Percentiles rank a stretch among this genome's conserved stretches.
Evolutionary conservation across 2,797 vertebrate species (phyloP).

Genomic region (Avahi laniger): DNA sequence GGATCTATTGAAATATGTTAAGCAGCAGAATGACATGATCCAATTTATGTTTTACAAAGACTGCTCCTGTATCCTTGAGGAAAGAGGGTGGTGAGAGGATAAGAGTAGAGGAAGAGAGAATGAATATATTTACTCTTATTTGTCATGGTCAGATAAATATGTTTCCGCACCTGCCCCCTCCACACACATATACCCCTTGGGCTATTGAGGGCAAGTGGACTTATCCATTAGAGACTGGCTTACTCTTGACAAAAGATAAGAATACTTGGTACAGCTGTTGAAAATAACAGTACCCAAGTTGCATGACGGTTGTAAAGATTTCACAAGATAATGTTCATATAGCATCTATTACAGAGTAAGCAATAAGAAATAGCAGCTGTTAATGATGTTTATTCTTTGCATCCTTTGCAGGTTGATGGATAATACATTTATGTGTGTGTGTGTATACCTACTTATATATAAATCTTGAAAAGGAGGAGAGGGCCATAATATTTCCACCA

Average conservation of each 20-base stretch:
- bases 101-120: background rate
- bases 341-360: background rate
- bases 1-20: background rate
- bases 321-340: background rate
- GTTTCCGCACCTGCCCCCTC: background rate
- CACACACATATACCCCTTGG: too few relatives aligned
- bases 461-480: background rate
- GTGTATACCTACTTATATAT: background rate
- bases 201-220: background rate
- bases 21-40: background rate
- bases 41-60: background rate
- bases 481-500: background rate
- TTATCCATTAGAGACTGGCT: background rate
- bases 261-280: background rate
- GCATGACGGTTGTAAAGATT: background rate
- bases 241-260: background rate
- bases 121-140: background rate
- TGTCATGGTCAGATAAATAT: background rate
- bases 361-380: background rate
- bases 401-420: background rate
- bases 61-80: background rate
- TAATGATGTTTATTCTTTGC: background rate
- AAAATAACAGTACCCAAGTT: background rate
- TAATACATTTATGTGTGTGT: background rate
- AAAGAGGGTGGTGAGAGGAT: background rate